phyloP scores from a whole-genome alignment of 2,888 invertebrate genomes.

The Melitaea athalia region DNA sequence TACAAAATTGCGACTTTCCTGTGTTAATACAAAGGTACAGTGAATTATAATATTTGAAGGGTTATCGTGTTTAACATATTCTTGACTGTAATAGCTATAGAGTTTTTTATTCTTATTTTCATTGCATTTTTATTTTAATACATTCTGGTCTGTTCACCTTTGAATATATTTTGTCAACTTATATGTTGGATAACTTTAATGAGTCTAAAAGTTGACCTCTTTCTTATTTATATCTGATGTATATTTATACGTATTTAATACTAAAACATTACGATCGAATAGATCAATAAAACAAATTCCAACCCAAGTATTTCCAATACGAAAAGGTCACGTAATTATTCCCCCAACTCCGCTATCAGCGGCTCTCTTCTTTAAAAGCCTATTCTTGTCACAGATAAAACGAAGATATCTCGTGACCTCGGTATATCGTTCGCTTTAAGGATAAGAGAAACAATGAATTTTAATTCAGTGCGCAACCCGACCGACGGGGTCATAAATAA shows the following conservation, averaged over 20 bases:
- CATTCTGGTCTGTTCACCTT: neutral
- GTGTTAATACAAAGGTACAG: slow-evolving; percentile 34
- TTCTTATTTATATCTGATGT: slow-evolving; percentile 45
- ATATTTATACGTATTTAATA: slow-evolving; percentile 48
- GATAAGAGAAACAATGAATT: slow-evolving; percentile 81
- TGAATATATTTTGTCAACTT: neutral
- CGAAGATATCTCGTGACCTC: slow-evolving; percentile 75
- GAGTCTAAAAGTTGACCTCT: neutral
- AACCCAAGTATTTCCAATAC: slow-evolving; percentile 56
- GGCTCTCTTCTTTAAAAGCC: slow-evolving; percentile 73
- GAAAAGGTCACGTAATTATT: slow-evolving; percentile 71
- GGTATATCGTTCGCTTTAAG: slow-evolving; percentile 68
- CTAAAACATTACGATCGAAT: slow-evolving; percentile 53
- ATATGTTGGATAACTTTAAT: neutral
- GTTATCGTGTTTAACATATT: slow-evolving; percentile 8
- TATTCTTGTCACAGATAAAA: slow-evolving; percentile 79
- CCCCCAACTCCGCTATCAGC: slow-evolving; percentile 55
- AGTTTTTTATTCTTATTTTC: neutral
- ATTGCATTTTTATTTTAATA: neutral
- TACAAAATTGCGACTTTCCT: slow-evolving; percentile 36
- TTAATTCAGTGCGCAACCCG: slow-evolving; percentile 68
- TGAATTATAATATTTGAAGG: slow-evolving; percentile 24
- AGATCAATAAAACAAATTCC: slow-evolving; percentile 47
- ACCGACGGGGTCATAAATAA: slow-evolving; percentile 69
- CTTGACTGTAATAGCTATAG: neutral